Evolutionary conservation across 2,797 vertebrate species (phyloP).

Genomic region (Enteromius radiatus): DNA sequence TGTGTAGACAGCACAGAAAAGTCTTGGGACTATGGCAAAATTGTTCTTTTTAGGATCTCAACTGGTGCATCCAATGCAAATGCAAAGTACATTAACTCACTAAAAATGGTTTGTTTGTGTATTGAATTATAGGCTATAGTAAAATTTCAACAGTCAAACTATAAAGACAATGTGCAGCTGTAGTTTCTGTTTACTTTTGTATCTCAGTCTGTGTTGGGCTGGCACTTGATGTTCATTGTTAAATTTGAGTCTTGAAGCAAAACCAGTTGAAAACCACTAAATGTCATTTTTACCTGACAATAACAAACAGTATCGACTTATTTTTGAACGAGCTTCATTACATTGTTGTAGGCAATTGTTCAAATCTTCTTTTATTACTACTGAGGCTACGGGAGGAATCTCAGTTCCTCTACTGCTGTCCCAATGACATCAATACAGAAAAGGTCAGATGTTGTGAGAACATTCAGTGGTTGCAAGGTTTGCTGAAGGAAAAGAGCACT

Average conservation of each 20-base stretch:
- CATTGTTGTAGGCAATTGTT: background rate
- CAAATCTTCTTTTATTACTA: constrained; percentile 35
- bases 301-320: background rate
- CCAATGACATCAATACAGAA: constrained; percentile 50
- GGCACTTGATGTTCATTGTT: background rate
- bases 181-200: background rate
- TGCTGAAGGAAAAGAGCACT: constrained; percentile 37
- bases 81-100: background rate
- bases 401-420: constrained; percentile 26
- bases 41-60: background rate
- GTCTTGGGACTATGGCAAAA: background rate
- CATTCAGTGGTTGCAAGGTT: constrained; percentile 48
- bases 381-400: constrained; percentile 42
- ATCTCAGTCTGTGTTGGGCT: background rate
- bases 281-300: background rate
- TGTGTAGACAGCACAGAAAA: background rate
- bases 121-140: background rate
- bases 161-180: constrained; percentile 4
- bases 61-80: background rate
- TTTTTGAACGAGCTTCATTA: background rate
- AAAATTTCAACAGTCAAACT: background rate
- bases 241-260: background rate
- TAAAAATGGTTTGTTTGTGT: background rate
- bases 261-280: background rate
- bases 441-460: constrained; percentile 57